These are phyloP conservation scores for Orthosia gothica DNA, from an alignment of 2,888 invertebrate genomes.

Conservation along the genomic window DNA sequence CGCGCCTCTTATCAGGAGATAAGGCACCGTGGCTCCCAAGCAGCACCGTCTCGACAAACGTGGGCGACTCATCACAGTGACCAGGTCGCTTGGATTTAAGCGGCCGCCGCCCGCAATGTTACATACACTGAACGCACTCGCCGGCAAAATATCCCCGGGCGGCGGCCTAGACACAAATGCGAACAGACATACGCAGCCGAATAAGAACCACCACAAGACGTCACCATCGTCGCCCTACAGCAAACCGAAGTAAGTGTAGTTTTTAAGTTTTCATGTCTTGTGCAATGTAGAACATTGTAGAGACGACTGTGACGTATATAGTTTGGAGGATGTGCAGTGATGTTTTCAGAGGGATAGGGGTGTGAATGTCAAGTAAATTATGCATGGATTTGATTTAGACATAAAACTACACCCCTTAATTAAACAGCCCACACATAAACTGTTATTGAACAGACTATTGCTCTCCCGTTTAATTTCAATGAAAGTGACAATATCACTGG, in stretches of 20 bases:
- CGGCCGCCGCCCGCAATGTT: slow-evolving; percentile 95
- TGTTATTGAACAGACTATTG: slow-evolving; percentile 9
- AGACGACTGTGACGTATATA: neutral
- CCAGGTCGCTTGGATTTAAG: slow-evolving; percentile 86
- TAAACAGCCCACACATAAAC: neutral
- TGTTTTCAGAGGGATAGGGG: neutral
- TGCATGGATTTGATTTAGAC: neutral
- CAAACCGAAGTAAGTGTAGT: slow-evolving; percentile 89
- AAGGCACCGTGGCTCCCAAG: slow-evolving; percentile 87
- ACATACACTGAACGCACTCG: slow-evolving; percentile 96
- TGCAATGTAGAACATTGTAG: slow-evolving; percentile 18
- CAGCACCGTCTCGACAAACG: slow-evolving; percentile 83
- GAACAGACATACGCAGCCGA: slow-evolving; percentile 92
- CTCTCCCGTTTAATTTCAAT: slow-evolving; percentile 27
- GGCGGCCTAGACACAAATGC: slow-evolving; percentile 94
- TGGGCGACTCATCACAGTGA: slow-evolving; percentile 87
- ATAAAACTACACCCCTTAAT: neutral
- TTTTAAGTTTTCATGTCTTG: slow-evolving; percentile 34
- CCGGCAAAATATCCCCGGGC: slow-evolving; percentile 97
- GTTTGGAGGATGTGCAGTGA: slow-evolving; percentile 23
- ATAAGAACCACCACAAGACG: slow-evolving; percentile 90
- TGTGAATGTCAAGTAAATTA: neutral
- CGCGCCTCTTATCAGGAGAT: slow-evolving; percentile 91
- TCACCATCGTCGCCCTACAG: slow-evolving; percentile 89
- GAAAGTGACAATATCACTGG: slow-evolving; percentile 8